These are phyloP conservation scores for Saccostrea echinata DNA, from an alignment of 1,140 invertebrate species.

Conservation along the genomic window DNA sequence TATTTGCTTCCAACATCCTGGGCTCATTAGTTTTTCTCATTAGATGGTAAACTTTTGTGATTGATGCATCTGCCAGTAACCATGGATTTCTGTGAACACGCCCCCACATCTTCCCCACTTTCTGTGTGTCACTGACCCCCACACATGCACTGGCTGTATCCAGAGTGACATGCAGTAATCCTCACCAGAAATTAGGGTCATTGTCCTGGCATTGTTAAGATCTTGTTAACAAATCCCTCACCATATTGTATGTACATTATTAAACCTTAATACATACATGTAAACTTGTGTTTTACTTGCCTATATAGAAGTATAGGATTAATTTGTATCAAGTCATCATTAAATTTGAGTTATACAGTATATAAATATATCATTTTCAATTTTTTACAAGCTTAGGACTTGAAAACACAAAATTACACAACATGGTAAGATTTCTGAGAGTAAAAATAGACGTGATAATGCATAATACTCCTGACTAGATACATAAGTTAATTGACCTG, in stretches of 20 bases:
- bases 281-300: slow-evolving; percentile 4
- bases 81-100: not conserved
- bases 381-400: too few relatives aligned
- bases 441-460: not conserved
- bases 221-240: not conserved
- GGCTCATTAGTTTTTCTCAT: not conserved
- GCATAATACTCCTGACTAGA: slow-evolving; percentile 13
- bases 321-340: not conserved
- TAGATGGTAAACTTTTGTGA: not conserved
- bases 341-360: not conserved
- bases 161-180: not conserved
- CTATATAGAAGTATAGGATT: not conserved
- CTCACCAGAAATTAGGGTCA: not conserved
- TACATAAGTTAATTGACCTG: not conserved
- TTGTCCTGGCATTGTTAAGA: not conserved
- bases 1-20: not conserved
- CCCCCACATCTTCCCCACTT: not conserved
- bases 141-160: not conserved
- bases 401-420: not conserved
- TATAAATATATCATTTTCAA: not conserved
- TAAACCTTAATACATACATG: not conserved
- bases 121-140: not conserved
- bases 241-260: not conserved
- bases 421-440: not conserved
- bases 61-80: not conserved